Evolutionary conservation across 2,113 vertebrate species (phyloP).

Genomic region (Trinectes maculatus): DNA sequence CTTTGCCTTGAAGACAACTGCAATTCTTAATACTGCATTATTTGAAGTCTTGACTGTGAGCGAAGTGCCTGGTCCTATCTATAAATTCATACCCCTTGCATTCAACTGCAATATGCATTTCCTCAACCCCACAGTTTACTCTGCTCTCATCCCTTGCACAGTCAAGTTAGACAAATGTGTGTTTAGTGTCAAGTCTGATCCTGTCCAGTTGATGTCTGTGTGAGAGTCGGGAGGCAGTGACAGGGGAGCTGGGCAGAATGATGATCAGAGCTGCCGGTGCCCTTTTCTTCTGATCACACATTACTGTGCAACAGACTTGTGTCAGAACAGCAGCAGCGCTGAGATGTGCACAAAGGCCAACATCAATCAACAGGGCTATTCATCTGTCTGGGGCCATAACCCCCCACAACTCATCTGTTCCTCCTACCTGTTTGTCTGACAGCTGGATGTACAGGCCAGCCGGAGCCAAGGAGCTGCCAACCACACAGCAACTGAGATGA

Average conservation of each 20-base stretch:
- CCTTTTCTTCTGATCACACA: constrained; percentile 83
- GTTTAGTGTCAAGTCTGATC: constrained; percentile 65
- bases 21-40: too few relatives aligned
- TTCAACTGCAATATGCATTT: constrained; percentile 4
- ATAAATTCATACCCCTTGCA: constrained; percentile 20
- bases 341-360: constrained; percentile 77
- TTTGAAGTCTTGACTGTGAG: not conserved
- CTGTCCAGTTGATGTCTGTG: constrained; percentile 40
- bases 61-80: constrained; percentile 31
- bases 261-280: constrained; percentile 74
- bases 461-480: constrained; percentile 48
- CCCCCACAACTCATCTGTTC: constrained; percentile 66
- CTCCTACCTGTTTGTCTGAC: constrained; percentile 72
- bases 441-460: constrained; percentile 54
- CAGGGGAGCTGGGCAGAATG: constrained; percentile 62
- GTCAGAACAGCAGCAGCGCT: constrained; percentile 68
- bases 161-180: constrained; percentile 42
- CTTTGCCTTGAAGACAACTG: too few relatives aligned
- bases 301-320: constrained; percentile 77
- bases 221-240: constrained; percentile 15
- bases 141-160: constrained; percentile 21
- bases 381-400: constrained; percentile 70
- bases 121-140: constrained; percentile 24
- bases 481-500: constrained; percentile 26
- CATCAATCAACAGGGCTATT: constrained; percentile 77